These are phyloP conservation scores for Poecile atricapillus DNA, from an alignment of 2,113 vertebrate species.

Conservation along the genomic window DNA sequence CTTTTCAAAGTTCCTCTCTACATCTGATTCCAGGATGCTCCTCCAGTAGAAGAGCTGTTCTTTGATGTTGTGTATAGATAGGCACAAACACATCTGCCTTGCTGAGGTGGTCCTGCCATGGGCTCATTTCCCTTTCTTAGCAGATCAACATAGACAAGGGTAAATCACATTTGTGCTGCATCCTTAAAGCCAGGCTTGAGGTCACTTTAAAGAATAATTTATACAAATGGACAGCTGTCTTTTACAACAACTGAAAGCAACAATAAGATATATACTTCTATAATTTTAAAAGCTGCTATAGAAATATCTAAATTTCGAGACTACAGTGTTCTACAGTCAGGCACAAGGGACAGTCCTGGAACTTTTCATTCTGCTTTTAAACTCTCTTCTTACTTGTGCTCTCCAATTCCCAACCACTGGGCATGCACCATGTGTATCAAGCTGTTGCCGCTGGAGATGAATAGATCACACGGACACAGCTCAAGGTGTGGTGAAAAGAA, in stretches of 20 bases:
- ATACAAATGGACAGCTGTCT: background rate
- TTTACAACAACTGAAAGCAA: background rate
- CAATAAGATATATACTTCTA: background rate
- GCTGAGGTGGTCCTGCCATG: background rate
- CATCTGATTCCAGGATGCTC: background rate
- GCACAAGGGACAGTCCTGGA: background rate
- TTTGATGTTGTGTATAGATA: background rate
- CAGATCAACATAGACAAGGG: background rate
- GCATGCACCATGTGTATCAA: background rate
- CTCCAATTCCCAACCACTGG: background rate
- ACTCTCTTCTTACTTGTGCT: background rate
- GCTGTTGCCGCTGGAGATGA: too few relatives aligned
- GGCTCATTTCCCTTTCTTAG: background rate
- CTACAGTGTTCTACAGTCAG: background rate
- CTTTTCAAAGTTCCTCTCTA: background rate
- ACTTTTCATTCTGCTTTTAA: background rate
- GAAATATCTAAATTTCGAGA: background rate
- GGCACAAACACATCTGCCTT: background rate
- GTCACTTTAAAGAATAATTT: background rate
- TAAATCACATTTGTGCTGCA: background rate
- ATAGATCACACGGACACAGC: too few relatives aligned
- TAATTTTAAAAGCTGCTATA: background rate
- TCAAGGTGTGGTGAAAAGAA: too few relatives aligned
- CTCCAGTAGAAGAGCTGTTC: background rate
- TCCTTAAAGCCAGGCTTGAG: background rate